phyloP scores from a whole-genome alignment of 2,888 invertebrate species.

The Kryphioiulus occultus region DNA sequence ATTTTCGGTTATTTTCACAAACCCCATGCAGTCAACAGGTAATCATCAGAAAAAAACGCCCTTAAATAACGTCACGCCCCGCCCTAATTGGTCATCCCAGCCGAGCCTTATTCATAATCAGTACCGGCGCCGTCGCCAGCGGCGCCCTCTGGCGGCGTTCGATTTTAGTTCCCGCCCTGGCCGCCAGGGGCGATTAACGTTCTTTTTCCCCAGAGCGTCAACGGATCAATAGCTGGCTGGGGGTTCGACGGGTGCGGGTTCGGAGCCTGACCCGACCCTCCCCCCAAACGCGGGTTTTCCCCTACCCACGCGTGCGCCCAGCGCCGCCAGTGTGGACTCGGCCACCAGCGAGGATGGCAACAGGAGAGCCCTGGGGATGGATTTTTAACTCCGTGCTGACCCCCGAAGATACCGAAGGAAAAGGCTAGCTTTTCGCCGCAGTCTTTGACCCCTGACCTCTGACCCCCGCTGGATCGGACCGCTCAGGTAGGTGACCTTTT shows the following conservation, averaged over 20 bases:
- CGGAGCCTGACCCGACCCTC: background rate
- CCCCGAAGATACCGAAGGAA: background rate
- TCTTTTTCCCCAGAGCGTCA: background rate
- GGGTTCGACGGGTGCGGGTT: background rate
- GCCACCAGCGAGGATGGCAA: background rate
- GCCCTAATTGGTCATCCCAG: too few relatives aligned
- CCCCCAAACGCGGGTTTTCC: background rate
- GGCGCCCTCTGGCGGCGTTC: background rate
- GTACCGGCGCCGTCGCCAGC: too few relatives aligned
- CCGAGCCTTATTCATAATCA: too few relatives aligned
- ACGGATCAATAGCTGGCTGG: too few relatives aligned
- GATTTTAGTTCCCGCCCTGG: background rate
- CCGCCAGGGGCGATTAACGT: background rate
- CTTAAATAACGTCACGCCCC: too few relatives aligned
- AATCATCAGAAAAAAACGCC: too few relatives aligned
- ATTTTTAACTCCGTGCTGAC: background rate
- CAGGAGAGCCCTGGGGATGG: background rate
- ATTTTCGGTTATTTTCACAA: too few relatives aligned
- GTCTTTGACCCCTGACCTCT: background rate
- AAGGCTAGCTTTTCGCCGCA: background rate
- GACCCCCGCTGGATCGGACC: background rate
- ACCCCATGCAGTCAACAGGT: too few relatives aligned
- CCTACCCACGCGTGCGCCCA: background rate
- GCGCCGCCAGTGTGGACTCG: slow-evolving; percentile 2
- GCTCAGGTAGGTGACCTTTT: too few relatives aligned